Evolutionary conservation across 2,113 vertebrate species (phyloP).

Genomic region (Pipra filicauda): DNA sequence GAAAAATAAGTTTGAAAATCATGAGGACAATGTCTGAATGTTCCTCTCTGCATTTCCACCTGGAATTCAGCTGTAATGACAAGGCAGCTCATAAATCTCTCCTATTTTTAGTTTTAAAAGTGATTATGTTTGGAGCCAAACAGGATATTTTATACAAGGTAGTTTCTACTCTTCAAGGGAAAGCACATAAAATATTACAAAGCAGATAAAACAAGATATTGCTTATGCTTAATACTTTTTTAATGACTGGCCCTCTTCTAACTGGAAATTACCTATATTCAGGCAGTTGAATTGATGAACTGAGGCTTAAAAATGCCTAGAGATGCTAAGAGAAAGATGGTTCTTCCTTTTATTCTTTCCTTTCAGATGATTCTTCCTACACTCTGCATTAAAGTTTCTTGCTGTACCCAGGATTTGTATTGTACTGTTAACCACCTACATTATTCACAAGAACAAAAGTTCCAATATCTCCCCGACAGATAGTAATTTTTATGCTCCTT

Average conservation of each 20-base stretch:
- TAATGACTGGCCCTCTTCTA: not conserved
- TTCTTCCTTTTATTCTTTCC: not conserved
- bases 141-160: not conserved
- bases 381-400: not conserved
- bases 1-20: not conserved
- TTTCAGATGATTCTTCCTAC: not conserved
- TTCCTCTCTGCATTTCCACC: not conserved
- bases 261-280: not conserved
- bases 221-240: not conserved
- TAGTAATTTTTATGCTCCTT: not conserved
- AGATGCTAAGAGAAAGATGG: not conserved
- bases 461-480: not conserved
- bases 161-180: not conserved
- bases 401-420: not conserved
- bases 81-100: not conserved
- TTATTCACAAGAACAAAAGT: conserved; percentile 23
- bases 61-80: not conserved
- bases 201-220: not conserved
- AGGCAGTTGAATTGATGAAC: not conserved
- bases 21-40: not conserved
- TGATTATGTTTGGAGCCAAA: not conserved
- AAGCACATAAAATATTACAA: not conserved
- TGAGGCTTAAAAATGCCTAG: not conserved
- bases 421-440: not conserved
- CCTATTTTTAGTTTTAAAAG: not conserved